Conservation (phyloP, 2,113 vertebrate genomes). For the Vireo altiloquus region DNA sequence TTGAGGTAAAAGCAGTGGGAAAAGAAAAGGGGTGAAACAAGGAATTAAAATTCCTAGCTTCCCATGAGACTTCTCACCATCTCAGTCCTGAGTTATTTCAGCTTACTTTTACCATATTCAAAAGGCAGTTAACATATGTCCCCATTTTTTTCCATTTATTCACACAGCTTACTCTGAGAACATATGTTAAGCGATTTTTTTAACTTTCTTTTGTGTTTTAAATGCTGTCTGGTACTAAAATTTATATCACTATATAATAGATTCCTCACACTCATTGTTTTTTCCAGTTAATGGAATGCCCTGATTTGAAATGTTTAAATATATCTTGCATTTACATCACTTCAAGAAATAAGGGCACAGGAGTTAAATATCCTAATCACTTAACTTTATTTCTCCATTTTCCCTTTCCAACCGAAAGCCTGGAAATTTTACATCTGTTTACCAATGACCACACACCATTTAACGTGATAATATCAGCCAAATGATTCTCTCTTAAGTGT, state of each 20-base stretch:
- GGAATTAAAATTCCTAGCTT: background rate
- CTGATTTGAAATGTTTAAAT: background rate
- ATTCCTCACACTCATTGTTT: background rate
- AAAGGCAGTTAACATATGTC: background rate
- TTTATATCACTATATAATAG: background rate
- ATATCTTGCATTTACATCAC: background rate
- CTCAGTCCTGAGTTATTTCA: background rate
- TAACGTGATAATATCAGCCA: background rate
- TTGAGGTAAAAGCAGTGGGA: background rate
- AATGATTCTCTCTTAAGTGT: background rate
- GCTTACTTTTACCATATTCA: background rate
- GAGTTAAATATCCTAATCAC: background rate
- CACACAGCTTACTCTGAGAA: background rate
- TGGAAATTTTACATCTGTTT: conserved; percentile 38
- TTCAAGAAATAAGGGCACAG: background rate
- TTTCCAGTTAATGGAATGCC: background rate
- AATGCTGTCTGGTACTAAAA: background rate
- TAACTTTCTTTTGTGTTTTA: background rate
- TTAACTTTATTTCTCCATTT: background rate
- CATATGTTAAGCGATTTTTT: background rate
- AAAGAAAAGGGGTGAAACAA: background rate
- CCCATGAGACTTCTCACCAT: background rate
- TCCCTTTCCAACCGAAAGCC: background rate
- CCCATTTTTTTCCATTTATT: background rate
- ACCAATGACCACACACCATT: background rate